Evolutionary conservation across 2,888 invertebrate genomes (phyloP).

Genomic region (Acrocyrtus sp.): DNA sequence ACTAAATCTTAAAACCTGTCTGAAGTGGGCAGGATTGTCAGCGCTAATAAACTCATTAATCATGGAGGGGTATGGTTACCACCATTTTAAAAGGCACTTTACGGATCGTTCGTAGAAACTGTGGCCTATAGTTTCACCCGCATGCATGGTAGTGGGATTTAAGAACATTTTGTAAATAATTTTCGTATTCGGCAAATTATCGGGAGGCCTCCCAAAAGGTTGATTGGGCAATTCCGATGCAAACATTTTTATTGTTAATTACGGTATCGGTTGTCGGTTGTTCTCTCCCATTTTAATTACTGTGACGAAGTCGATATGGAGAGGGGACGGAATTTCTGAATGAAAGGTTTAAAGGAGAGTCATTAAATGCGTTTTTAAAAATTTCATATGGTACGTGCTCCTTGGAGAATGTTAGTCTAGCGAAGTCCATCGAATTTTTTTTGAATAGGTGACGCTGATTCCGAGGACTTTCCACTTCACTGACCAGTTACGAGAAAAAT

Average conservation of each 20-base stretch:
- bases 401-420: not conserved
- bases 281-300: not conserved
- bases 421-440: not conserved
- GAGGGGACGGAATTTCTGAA: not conserved
- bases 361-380: not conserved
- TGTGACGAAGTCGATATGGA: not conserved
- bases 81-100: no score
- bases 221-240: slow-evolving; percentile 37
- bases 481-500: not conserved
- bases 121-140: not conserved
- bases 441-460: not conserved
- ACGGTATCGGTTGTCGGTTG: slow-evolving; percentile 15
- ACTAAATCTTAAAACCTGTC: slow-evolving; percentile 8
- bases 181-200: not conserved
- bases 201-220: slow-evolving; percentile 14
- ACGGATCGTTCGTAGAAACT: no score
- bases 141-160: not conserved
- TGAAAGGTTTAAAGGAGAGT: not conserved
- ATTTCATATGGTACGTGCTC: no score
- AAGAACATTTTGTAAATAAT: not conserved
- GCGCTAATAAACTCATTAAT: slow-evolving; percentile 44
- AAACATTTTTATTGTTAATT: slow-evolving; percentile 31
- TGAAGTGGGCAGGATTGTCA: not conserved
- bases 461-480: not conserved
- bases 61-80: slow-evolving; percentile 8